Conservation (phyloP, 2,888 invertebrate genomes). For the Cosmia trapezina region DNA sequence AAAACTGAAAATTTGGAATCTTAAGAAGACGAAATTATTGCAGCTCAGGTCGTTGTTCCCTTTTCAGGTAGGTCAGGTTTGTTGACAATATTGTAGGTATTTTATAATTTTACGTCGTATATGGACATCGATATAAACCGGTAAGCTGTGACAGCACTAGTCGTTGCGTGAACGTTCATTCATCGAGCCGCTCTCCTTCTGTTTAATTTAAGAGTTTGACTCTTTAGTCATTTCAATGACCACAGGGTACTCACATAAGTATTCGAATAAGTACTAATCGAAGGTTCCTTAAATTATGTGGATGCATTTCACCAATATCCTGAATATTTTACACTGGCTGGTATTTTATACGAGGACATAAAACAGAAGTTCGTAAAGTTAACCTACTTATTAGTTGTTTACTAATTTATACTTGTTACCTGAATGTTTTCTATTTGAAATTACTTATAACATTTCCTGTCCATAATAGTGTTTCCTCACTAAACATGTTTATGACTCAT, state of each 20-base stretch:
- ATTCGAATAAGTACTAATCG: constrained; percentile 24
- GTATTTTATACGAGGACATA: neutral
- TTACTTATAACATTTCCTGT: constrained; percentile 47
- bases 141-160: constrained; percentile 53
- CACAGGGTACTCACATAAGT: constrained; percentile 20
- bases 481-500: constrained; percentile 58
- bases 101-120: neutral
- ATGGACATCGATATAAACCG: constrained; percentile 29
- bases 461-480: constrained; percentile 38
- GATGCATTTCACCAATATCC: constrained; percentile 4
- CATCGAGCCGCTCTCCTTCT: constrained; percentile 45
- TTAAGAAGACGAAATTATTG: neutral
- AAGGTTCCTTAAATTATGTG: constrained; percentile 2
- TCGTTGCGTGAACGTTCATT: constrained; percentile 52
- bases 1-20: neutral
- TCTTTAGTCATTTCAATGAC: constrained; percentile 53
- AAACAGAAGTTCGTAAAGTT: neutral
- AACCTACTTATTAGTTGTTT: constrained; percentile 4
- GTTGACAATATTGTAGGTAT: constrained; percentile 5
- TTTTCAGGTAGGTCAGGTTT: constrained; percentile 6
- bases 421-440: constrained; percentile 24
- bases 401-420: neutral
- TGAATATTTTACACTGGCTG: neutral
- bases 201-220: constrained; percentile 52
- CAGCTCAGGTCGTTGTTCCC: neutral